Conservation (phyloP, 2,888 invertebrate species). For the Noctuana brunneofusca region DNA sequence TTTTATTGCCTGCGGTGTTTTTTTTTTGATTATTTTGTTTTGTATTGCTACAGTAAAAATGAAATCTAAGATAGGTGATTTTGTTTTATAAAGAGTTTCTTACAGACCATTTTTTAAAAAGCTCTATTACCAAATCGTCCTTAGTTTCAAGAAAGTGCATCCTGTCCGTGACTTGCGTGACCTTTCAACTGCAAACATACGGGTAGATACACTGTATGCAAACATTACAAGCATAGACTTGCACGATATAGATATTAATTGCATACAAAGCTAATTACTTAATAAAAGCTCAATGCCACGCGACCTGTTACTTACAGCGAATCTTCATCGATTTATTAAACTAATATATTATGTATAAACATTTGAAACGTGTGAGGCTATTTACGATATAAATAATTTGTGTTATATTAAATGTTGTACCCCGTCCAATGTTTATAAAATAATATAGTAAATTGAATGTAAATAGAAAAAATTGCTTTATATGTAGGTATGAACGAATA, state of each 20-base stretch:
- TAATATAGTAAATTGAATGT: too few relatives aligned
- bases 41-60: too few relatives aligned
- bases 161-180: conserved; percentile 30
- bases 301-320: conserved; percentile 23
- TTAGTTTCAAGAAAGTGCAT: conserved; percentile 35
- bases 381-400: conserved; percentile 4
- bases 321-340: conserved; percentile 29
- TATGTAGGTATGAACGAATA: too few relatives aligned
- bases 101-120: too few relatives aligned
- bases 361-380: conserved; percentile 1
- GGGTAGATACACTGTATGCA: conserved; percentile 3
- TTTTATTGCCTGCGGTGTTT: too few relatives aligned
- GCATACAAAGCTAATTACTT: conserved; percentile 32
- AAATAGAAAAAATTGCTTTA: too few relatives aligned
- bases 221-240: conserved; percentile 3
- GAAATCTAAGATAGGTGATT: too few relatives aligned
- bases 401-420: conserved; percentile 1
- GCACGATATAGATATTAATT: conserved; percentile 35
- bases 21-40: too few relatives aligned
- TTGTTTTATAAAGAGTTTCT: too few relatives aligned
- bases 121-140: conserved; percentile 27
- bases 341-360: conserved; percentile 17
- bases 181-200: conserved; percentile 25
- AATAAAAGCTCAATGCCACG: conserved; percentile 32
- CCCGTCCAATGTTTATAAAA: not conserved